A percentile compares a stretch with the other conserved stretches of the same genome.
phyloP scores from a whole-genome alignment of 2,113 vertebrate genomes.

The Aptenodytes patagonicus region DNA sequence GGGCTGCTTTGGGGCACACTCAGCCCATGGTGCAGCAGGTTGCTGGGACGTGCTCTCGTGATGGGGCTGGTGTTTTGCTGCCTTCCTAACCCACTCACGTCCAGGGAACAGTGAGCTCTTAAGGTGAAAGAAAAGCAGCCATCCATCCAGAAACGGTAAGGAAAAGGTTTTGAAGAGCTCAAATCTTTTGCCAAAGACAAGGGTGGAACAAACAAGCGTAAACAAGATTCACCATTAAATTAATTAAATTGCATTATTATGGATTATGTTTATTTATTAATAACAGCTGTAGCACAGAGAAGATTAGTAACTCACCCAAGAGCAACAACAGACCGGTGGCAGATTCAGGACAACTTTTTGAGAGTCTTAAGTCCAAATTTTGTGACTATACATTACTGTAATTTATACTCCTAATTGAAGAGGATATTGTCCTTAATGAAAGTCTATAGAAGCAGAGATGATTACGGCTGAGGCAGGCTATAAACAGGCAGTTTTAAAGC shows the following conservation, averaged over 20 bases:
- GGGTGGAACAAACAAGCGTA: not conserved
- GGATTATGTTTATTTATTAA: slow-evolving; percentile 43
- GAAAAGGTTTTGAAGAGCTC: not conserved
- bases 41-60: rapidly evolving
- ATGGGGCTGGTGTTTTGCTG: not conserved
- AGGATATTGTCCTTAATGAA: slow-evolving; percentile 9
- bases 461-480: slow-evolving; percentile 13
- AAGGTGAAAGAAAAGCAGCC: not conserved
- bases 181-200: not conserved
- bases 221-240: slow-evolving; percentile 50
- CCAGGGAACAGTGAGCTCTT: not conserved
- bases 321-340: not conserved
- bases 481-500: slow-evolving; percentile 30
- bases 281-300: not conserved
- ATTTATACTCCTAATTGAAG: slow-evolving; percentile 20
- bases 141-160: not conserved
- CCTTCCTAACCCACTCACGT: not conserved
- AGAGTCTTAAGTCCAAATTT: not conserved
- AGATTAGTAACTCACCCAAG: not conserved
- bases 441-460: not conserved
- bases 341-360: not conserved
- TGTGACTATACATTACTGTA: not conserved
- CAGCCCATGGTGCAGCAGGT: not conserved
- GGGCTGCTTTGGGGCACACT: not conserved
- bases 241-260: slow-evolving; percentile 38